These are phyloP conservation scores for Balaenoptera acutorostrata DNA, from an alignment of 2,113 vertebrate species.

Conservation along the genomic window DNA sequence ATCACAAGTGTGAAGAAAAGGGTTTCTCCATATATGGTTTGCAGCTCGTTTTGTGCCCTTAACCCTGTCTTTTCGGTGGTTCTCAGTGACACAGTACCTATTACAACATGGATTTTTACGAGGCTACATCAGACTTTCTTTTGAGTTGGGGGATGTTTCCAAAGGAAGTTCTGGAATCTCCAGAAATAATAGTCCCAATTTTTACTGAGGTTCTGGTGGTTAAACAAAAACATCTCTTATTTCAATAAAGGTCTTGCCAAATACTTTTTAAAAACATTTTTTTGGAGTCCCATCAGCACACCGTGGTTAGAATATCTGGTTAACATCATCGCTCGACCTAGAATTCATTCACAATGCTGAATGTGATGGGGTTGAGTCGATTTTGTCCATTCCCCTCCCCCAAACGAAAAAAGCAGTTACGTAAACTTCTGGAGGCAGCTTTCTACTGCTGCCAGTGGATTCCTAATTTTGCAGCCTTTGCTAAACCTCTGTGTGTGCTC, in stretches of 20 bases:
- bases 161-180: conserved; percentile 24
- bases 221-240: conserved; percentile 13
- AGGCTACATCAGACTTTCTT: background rate
- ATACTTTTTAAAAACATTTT: background rate
- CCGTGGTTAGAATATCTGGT: background rate
- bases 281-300: background rate
- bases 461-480: background rate
- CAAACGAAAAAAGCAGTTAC: background rate
- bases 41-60: conserved; percentile 4
- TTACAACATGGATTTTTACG: background rate
- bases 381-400: background rate
- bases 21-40: conserved; percentile 67
- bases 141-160: background rate
- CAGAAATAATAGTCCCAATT: conserved; percentile 31
- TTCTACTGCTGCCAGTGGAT: background rate
- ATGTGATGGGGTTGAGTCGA: background rate
- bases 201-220: background rate
- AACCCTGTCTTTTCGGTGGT: background rate
- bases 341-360: background rate
- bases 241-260: background rate
- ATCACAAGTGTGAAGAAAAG: background rate
- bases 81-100: conserved; percentile 31
- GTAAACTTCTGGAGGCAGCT: background rate
- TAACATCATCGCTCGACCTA: background rate
- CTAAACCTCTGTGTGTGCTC: background rate